Percentiles rank a stretch among this genome's conserved stretches.
These are phyloP conservation scores for Phyto melanocephala DNA, from an alignment of 2,888 invertebrate genomes.

Conservation along the genomic window DNA sequence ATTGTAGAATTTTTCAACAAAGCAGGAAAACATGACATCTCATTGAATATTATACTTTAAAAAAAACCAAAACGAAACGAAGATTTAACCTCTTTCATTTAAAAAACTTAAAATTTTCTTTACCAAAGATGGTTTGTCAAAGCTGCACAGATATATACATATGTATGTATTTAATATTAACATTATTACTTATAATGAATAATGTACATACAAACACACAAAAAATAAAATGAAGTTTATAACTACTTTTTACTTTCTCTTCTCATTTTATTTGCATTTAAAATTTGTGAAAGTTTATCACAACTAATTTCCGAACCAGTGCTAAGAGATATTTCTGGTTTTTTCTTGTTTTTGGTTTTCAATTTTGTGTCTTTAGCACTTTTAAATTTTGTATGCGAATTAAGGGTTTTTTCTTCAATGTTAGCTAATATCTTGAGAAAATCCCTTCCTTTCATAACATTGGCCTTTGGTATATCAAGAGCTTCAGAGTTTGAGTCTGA, in stretches of 20 bases:
- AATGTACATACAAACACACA: too few species aligned
- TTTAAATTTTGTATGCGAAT: not conserved
- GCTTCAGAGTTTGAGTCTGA: not conserved
- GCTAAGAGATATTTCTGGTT: not conserved
- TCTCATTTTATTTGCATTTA: not conserved
- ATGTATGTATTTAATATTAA: too few species aligned
- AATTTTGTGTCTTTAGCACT: not conserved
- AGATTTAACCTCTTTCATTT: too few species aligned
- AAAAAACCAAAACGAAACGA: too few species aligned
- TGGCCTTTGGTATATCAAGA: constrained; percentile 42
- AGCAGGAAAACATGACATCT: too few species aligned
- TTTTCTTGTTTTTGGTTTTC: not conserved
- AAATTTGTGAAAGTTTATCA: constrained; percentile 13
- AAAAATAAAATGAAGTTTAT: too few species aligned
- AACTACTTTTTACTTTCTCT: not conserved
- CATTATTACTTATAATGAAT: too few species aligned
- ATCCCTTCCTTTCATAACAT: constrained; percentile 34
- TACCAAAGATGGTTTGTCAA: too few species aligned
- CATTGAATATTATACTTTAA: too few species aligned
- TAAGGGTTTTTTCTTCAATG: not conserved
- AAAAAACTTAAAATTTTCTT: too few species aligned
- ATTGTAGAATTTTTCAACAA: too few species aligned
- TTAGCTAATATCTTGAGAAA: constrained; percentile 29
- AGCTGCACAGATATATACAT: too few species aligned
- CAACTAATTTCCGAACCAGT: not conserved